Base-by-base conservation (phyloP, 2,888 invertebrate genomes). In the Gymnocheta viridis region DNA sequence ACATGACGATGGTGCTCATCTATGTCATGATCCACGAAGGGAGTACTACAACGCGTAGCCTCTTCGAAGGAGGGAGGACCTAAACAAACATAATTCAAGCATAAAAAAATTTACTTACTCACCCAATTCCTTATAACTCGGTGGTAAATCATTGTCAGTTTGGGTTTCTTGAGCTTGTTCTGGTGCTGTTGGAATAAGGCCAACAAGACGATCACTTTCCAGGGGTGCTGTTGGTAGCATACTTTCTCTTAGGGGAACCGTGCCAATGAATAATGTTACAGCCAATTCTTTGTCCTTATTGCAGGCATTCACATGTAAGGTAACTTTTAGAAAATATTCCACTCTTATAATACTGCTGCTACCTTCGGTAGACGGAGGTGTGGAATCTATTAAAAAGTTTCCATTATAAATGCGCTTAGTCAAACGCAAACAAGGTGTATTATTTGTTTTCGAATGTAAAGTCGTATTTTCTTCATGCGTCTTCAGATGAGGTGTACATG, bases 1-100 rank as follows among this genome's bases (percentile, higher is more conserved):
- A 89, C 88, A 2, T 86, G 82, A 29, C 85, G 81, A 72, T 89
- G 85, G 38, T 86, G 86, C 44, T 88, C 88, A 72, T 87, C 86
- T 9, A 70, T 88, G 67, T 89, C 89, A 12, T 82, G 83, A 38
- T 90, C 89, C 0, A 88, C 47, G 22, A 89, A 89, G 2, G 79
- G 72, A 17, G 79, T 35, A n/a, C 41, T 32, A 10, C 72, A 58
- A 10, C 76, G 66, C 2, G 86, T 89, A 5, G 89, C 89, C 38
- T 87, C 66, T 77, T 89, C 89, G 14, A 88, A 89, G 2, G 69
- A 24, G 1, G 89, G 89, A 0, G 89, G 89, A 62, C 86, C 89
- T 89, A 82, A 24, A 32, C 51, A n/a, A 19, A 19, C 19, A 19
- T 17, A 10, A 17, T n/a, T n/a, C 5, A 47, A 17, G 19, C 0